Evolutionary conservation across 2,888 invertebrate species (phyloP).

Genomic region (Ophraella communa): DNA sequence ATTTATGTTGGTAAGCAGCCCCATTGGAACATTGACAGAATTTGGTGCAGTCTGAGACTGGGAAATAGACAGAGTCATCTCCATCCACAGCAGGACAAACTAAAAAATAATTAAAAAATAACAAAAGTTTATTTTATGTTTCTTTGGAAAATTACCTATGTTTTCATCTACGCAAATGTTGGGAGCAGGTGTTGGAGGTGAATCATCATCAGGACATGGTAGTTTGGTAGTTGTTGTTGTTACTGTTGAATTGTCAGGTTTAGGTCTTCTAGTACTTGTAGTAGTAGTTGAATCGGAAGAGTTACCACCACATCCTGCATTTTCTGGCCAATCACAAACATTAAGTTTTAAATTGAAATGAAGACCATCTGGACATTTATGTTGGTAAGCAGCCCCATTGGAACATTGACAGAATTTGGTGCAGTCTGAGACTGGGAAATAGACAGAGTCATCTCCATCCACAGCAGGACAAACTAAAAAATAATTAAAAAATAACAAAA

Average conservation of each 20-base stretch:
- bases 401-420: slow-evolving; percentile 36
- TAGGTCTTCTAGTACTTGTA: no score
- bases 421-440: slow-evolving; percentile 28
- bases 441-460: slow-evolving; percentile 30
- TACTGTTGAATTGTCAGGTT: background rate
- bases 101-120: no score
- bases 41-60: no score
- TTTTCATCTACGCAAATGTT: background rate
- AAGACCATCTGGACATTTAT: slow-evolving; percentile 30
- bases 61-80: no score
- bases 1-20: no score
- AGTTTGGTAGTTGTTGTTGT: background rate
- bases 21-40: no score
- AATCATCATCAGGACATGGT: background rate
- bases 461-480: slow-evolving; percentile 24
- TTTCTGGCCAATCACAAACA: slow-evolving; percentile 29
- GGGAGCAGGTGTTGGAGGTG: no score
- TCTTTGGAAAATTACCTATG: background rate
- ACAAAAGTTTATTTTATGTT: no score
- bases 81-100: no score
- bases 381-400: slow-evolving; percentile 28
- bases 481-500: no score
- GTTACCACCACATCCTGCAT: slow-evolving; percentile 21
- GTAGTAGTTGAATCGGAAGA: background rate
- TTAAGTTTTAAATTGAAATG: slow-evolving; percentile 34